Percentiles rank a stretch among this genome's conserved stretches.
phyloP scores from a whole-genome alignment of 2,113 vertebrate species.

The Cebus imitator region DNA sequence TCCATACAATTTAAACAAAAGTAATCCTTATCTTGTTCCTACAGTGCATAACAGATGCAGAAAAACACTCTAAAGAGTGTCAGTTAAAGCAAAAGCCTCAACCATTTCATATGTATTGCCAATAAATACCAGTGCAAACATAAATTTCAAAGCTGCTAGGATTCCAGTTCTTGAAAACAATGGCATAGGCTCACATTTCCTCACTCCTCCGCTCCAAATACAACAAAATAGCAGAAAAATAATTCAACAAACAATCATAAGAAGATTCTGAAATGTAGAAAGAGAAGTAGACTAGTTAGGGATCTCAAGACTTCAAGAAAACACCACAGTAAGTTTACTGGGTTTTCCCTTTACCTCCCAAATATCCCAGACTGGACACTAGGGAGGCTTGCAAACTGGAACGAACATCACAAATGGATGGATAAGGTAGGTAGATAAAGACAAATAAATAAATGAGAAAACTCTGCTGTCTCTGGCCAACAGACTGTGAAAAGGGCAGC shows the following conservation, averaged over 20 bases:
- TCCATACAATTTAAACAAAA: not conserved
- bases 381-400: not conserved
- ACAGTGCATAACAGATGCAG: not conserved
- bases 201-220: not conserved
- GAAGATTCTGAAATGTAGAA: not conserved
- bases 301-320: not conserved
- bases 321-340: not conserved
- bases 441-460: not conserved
- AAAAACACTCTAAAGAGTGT: not conserved
- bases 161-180: not conserved
- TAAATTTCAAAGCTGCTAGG: not conserved
- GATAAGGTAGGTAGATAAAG: not conserved
- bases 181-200: not conserved
- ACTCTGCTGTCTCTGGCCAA: not conserved
- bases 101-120: not conserved
- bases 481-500: not conserved
- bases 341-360: not conserved
- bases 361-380: not conserved
- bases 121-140: not conserved
- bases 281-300: not conserved
- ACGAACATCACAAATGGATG: not conserved
- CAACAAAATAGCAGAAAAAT: not conserved
- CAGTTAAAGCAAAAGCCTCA: not conserved
- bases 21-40: not conserved
- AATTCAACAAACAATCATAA: not conserved